Percentiles rank a stretch among this genome's conserved stretches.
These are phyloP conservation scores for Tauraco erythrolophus DNA, from an alignment of 2,113 vertebrate species.

Conservation along the genomic window DNA sequence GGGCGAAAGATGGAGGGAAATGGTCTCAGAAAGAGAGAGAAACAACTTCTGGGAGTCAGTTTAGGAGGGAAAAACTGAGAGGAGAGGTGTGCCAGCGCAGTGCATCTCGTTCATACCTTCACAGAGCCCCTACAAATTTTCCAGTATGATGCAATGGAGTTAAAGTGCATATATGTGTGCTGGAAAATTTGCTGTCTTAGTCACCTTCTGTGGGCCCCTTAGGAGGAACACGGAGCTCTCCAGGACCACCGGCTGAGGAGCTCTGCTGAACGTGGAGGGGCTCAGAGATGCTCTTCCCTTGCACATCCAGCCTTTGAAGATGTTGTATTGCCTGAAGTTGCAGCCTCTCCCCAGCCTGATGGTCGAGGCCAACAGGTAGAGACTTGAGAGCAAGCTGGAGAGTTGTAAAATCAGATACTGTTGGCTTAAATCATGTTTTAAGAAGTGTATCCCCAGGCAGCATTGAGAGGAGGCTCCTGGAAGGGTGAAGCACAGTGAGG, in stretches of 20 bases:
- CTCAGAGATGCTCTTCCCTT: not conserved
- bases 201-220: not conserved
- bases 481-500: not conserved
- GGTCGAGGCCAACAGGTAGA: not conserved
- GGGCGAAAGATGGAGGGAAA: not conserved
- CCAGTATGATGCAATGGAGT: not conserved
- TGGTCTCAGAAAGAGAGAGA: not conserved
- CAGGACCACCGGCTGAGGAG: not conserved
- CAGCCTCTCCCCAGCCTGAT: not conserved
- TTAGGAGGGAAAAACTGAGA: not conserved
- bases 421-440: not conserved
- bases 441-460: not conserved
- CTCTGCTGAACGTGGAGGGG: accelerated
- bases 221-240: not conserved
- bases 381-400: not conserved
- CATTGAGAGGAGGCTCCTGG: not conserved
- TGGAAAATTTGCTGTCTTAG: not conserved
- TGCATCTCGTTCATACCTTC: not conserved
- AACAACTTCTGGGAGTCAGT: not conserved
- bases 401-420: not conserved
- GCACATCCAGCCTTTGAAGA: not conserved
- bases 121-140: not conserved
- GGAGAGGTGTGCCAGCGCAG: not conserved
- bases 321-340: not conserved
- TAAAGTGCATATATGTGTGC: not conserved